phyloP scores from a whole-genome alignment of 2,113 vertebrate genomes.

The Mesitornis unicolor region DNA sequence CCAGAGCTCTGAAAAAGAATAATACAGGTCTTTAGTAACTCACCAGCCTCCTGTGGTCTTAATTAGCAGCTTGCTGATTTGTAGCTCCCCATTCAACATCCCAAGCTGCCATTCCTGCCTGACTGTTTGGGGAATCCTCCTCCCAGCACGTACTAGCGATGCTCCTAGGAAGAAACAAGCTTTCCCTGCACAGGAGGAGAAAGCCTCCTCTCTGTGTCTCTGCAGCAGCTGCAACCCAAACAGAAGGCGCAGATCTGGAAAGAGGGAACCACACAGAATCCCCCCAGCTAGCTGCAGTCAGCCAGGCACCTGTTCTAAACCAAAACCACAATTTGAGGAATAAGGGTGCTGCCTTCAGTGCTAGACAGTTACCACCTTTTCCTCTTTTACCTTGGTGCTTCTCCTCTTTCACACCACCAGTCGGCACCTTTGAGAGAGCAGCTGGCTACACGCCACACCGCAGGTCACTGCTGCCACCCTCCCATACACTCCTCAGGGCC shows the following conservation, averaged over 20 bases:
- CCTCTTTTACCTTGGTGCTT: not conserved
- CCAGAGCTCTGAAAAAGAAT: constrained; percentile 11
- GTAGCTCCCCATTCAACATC: constrained; percentile 31
- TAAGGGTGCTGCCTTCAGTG: not conserved
- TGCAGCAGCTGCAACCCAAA: not conserved
- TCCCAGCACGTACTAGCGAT: constrained; percentile 19
- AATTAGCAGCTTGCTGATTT: constrained; percentile 65
- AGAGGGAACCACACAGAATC: not conserved
- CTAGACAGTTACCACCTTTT: not conserved
- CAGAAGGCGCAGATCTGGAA: not conserved
- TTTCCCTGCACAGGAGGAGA: not conserved
- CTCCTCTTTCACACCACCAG: not conserved
- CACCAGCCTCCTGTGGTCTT: constrained; percentile 38
- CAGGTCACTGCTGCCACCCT: not conserved
- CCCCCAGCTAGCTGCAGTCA: not conserved
- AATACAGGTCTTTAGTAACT: constrained; percentile 36
- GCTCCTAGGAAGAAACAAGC: constrained; percentile 16
- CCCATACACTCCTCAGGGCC: not conserved
- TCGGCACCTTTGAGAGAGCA: not conserved
- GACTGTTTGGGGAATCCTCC: constrained; percentile 27
- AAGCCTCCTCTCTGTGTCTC: not conserved
- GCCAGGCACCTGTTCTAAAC: not conserved
- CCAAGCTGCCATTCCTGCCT: not conserved
- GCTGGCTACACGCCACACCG: not conserved
- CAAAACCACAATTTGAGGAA: not conserved